A percentile compares a stretch with the other conserved stretches of the same genome.
Conservation (phyloP, 2,113 vertebrate species). For the Campylomormyrus numenius region DNA sequence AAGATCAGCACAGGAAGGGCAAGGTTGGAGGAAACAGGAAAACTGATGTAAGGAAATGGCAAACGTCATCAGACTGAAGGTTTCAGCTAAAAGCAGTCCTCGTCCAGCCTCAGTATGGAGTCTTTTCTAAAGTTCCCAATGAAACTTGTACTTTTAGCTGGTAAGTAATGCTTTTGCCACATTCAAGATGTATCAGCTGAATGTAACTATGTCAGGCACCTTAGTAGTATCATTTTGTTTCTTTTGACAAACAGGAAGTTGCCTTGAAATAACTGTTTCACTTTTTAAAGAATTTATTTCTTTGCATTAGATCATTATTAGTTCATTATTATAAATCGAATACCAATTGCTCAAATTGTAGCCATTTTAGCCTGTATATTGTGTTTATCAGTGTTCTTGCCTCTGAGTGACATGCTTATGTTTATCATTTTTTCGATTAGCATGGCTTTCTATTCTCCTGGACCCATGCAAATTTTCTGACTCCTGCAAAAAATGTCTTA, state of each 20-base stretch:
- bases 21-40: slow-evolving; percentile 72
- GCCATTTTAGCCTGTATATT: background rate
- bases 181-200: background rate
- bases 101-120: slow-evolving; percentile 53
- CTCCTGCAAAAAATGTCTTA: slow-evolving; percentile 54
- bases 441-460: slow-evolving; percentile 61
- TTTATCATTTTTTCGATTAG: slow-evolving; percentile 37
- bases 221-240: background rate
- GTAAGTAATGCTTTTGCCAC: slow-evolving; percentile 43
- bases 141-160: slow-evolving; percentile 67
- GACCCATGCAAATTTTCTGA: slow-evolving; percentile 50
- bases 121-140: slow-evolving; percentile 57
- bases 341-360: background rate
- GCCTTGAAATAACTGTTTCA: background rate
- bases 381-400: background rate
- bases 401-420: background rate
- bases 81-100: slow-evolving; percentile 50
- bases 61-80: slow-evolving; percentile 53
- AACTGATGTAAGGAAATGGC: slow-evolving; percentile 60
- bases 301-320: background rate
- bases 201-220: background rate
- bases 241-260: background rate
- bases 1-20: slow-evolving; percentile 65
- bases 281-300: background rate
- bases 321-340: background rate